Base-by-base conservation (phyloP, 2,113 vertebrate species). In the Psammodynastes pulverulentus region DNA sequence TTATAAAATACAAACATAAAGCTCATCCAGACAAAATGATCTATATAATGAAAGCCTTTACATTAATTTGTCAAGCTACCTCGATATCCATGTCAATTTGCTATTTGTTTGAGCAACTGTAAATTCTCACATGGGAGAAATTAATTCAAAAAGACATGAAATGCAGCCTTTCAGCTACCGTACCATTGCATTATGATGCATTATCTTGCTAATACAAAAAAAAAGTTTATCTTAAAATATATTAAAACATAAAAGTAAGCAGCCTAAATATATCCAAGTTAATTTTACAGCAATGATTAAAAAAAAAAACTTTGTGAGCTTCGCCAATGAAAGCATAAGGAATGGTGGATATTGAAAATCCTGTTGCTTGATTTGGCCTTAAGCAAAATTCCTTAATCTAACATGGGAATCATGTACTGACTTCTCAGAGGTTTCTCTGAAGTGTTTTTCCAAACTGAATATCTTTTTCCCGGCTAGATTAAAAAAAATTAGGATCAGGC, bases 301-400 rank as follows among this genome's bases (percentile, higher is more conserved):
- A 54, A 84, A 93, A 93, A 58, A 17, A 21, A 7, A 0, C 34
- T 45, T 62, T 84, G 91, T 45, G 86, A 94, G 91, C 91, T 88
- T 92, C 34, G 52, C 88, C 85, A 56, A 90, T 88, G 67, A 85
- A 92, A 39, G 43, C 56, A 19, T 8, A 79, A 34, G 34, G 72
- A 12, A 21, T 10, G 3, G 56, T 67, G 4, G 58, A 53, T 67
- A 29, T 51, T 89, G 26, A 91, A 86, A 29, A 17, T 51, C 46
- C 4, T 9, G 23, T 89, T 24, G 58, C 51, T 62, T 1, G 43
- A 29, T 85, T 90, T 7, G n/a, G 88, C 29, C 86, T 34, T 79
- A 85, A 84, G 17, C 52, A 85, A 90, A 88, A 54, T 43, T 21
- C 21, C 87, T 43, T 92, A 39, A 9, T 17, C 34, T 90, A 45